phyloP scores from a whole-genome alignment of 2,888 invertebrate species.

The Adela reaumurella region DNA sequence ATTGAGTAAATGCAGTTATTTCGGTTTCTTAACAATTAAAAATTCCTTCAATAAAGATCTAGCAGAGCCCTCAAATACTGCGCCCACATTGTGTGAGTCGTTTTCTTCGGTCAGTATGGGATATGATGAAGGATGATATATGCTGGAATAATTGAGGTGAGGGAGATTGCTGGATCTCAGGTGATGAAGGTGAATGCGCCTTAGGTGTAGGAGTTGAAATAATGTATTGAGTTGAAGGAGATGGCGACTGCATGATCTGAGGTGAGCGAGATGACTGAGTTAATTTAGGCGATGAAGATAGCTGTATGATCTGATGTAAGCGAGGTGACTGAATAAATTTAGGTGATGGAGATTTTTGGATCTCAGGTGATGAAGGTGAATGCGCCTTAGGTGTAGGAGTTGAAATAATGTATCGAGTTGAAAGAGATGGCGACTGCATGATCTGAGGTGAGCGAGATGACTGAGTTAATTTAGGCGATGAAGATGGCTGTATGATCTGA shows the following conservation, averaged over 20 bases:
- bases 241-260: not conserved
- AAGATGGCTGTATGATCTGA: not conserved
- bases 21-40: not conserved
- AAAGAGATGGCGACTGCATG: not conserved
- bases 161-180: not conserved
- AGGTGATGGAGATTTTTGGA: not conserved
- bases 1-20: no score
- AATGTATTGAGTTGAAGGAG: not conserved
- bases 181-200: not conserved
- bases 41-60: not conserved
- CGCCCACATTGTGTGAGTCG: not conserved
- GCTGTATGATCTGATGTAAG: no score
- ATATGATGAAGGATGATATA: no score
- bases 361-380: not conserved
- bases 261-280: not conserved
- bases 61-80: not conserved
- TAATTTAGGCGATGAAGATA: not conserved
- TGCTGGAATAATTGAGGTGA: not conserved
- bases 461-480: not conserved
- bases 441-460: not conserved
- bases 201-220: not conserved
- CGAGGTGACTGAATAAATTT: not conserved
- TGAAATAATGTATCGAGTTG: not conserved
- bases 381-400: not conserved
- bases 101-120: not conserved